Conservation (phyloP, 1,140 invertebrate species). For the Zaprionus vittiger region DNA sequence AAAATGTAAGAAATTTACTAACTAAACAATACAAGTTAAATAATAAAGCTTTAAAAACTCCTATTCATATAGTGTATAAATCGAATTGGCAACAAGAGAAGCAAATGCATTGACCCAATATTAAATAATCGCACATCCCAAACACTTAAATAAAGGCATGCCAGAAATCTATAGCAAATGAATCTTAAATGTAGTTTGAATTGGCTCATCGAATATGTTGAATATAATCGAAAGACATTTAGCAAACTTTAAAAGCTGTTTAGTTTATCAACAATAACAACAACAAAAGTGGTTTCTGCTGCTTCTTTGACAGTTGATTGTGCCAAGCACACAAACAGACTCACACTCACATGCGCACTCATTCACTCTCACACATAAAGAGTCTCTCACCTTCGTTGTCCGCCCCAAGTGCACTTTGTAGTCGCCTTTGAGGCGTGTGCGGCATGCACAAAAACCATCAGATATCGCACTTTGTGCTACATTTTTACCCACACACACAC, state of each 20-base stretch:
- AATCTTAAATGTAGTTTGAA: neutral
- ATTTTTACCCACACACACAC: neutral
- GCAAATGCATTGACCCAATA: no score
- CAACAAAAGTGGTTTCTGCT: neutral
- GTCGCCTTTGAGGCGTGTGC: constrained; percentile 31
- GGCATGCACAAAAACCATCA: constrained; percentile 10
- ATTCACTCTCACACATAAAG: no score
- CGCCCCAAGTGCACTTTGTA: constrained; percentile 20
- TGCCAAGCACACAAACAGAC: neutral
- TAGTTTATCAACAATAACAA: constrained; percentile 27
- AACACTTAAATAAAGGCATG: neutral
- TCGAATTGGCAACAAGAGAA: no score
- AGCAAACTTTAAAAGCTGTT: constrained; percentile 4
- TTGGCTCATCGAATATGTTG: neutral
- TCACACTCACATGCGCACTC: neutral
- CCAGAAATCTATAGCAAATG: neutral
- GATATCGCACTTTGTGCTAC: constrained; percentile 9
- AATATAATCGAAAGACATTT: neutral
- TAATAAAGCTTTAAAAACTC: no score
- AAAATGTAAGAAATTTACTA: no score
- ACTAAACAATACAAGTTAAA: no score
- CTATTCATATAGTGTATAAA: no score
- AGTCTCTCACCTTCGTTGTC: neutral
- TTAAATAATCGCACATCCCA: neutral
- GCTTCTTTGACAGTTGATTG: neutral